A percentile compares a stretch with the other conserved stretches of the same genome.
Evolutionary conservation across 2,113 vertebrate genomes (phyloP).

Genomic region (Stigmatopora nigra): DNA sequence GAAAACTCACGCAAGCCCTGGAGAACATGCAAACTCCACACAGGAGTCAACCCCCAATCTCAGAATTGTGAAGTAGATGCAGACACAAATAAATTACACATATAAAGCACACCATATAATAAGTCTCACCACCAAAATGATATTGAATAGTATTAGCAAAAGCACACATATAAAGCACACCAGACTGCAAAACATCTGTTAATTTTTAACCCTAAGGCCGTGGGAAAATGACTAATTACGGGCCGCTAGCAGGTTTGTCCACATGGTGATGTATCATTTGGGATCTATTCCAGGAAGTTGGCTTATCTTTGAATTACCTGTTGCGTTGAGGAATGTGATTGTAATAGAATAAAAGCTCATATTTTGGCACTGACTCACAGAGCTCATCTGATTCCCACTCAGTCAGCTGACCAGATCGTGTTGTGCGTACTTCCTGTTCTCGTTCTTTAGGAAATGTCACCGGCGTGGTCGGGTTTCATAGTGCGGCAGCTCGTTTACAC

Average conservation of each 20-base stretch:
- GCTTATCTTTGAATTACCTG: neutral
- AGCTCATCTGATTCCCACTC: neutral
- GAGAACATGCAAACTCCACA: too few relatives aligned
- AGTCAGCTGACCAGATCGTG: slow-evolving; percentile 1
- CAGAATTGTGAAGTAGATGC: too few relatives aligned
- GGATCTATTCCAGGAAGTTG: neutral
- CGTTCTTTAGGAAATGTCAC: neutral
- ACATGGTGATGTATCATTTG: neutral
- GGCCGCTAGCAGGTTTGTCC: neutral
- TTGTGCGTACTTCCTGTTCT: neutral
- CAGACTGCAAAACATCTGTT: neutral
- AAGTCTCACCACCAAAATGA: too few relatives aligned
- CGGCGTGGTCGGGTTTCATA: neutral
- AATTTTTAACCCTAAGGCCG: neutral
- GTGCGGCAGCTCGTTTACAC: neutral
- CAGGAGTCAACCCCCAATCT: too few relatives aligned
- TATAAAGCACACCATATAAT: too few relatives aligned
- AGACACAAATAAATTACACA: too few relatives aligned
- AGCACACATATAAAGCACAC: too few relatives aligned
- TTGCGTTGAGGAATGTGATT: neutral
- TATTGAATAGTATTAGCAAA: too few relatives aligned
- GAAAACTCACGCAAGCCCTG: too few relatives aligned
- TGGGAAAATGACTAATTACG: neutral
- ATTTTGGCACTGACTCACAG: neutral
- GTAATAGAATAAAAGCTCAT: neutral